These are phyloP conservation scores for Drosophila quasianomalipes DNA, from an alignment of 2,888 invertebrate genomes.

Conservation along the genomic window DNA sequence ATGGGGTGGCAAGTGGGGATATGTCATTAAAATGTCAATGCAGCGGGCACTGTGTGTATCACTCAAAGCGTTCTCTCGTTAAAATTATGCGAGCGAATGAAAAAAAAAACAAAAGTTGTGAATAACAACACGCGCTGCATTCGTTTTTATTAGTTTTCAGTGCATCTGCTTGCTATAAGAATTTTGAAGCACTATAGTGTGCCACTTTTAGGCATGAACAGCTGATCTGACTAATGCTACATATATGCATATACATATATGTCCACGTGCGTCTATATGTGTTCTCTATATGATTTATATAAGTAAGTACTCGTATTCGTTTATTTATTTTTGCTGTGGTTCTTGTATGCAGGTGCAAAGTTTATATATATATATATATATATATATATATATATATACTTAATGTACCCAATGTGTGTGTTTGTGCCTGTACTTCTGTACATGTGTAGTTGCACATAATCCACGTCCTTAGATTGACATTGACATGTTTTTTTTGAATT, in stretches of 20 bases:
- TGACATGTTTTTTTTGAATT: too few species aligned
- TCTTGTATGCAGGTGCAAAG: conserved; percentile 17
- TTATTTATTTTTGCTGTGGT: conserved; percentile 11
- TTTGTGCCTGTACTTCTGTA: conserved; percentile 11
- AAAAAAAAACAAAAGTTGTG: neutral
- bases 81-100: neutral
- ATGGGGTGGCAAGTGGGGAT: conserved; percentile 56
- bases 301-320: neutral
- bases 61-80: neutral
- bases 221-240: too few species aligned
- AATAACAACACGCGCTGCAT: too few species aligned
- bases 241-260: too few species aligned
- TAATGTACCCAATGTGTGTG: conserved; percentile 23
- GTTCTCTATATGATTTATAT: neutral
- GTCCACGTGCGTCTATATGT: conserved; percentile 2
- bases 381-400: neutral
- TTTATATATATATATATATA: neutral
- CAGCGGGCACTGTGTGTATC: conserved; percentile 35
- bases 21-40: conserved; percentile 30
- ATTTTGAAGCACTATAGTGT: too few species aligned
- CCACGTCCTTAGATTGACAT: neutral
- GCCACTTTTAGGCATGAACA: too few species aligned
- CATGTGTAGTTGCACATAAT: conserved; percentile 19
- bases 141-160: too few species aligned
- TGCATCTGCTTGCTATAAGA: too few species aligned